Base-by-base conservation (phyloP, 1,140 invertebrate genomes). In the Cylas formicarius region DNA sequence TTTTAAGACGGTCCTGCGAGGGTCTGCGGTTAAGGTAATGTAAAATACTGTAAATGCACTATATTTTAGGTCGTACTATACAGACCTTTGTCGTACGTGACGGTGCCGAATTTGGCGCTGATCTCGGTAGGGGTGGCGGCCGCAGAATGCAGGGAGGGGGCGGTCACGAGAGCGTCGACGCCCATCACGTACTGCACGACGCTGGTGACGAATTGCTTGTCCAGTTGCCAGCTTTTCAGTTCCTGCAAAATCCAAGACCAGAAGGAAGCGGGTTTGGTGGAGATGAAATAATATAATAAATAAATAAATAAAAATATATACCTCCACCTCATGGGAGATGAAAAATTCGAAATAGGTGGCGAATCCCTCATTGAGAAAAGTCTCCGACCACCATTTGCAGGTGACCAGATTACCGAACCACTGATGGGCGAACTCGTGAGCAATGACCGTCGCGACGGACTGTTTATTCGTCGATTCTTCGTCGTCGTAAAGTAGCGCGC, bases 361-460 rank as follows among this genome's bases (percentile, higher is more conserved):
- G 14, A 72, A 66, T 0, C 70, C 71, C 40, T 72, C 69, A 44
- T 70, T 72, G 2, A 71, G 48, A 66, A 68, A 72, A 6, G 59
- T 48, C 34, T 64, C 53, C 21, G 53, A 58, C 56, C 69, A 72
- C 37, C 71, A 78, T 20, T 65, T 46, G 0, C 72, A 72, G 0
- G 74, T 76, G 0, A 82, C 78, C 51, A 79, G 65, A 50, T 82
- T 77, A 0, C 80, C 80, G 50, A 81, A 82, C 78, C 80, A 82
- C 60, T 75, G 73, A 60, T 81, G 79, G 7, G 71, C 64, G 28
- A 75, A 71, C 55, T 80, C 77, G 52, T 80, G 78, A 35, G 69
- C 66, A 23, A 78, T 73, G 16, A 72, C 70, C 1, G 66, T 64
- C 0, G 58, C 63, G 9, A 73, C 67, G 27, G 65, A 64, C 49